Percentiles rank a stretch among this genome's conserved stretches.
Evolutionary conservation across 1,140 invertebrate genomes (phyloP).

Genomic region (Drosophila insularis): DNA sequence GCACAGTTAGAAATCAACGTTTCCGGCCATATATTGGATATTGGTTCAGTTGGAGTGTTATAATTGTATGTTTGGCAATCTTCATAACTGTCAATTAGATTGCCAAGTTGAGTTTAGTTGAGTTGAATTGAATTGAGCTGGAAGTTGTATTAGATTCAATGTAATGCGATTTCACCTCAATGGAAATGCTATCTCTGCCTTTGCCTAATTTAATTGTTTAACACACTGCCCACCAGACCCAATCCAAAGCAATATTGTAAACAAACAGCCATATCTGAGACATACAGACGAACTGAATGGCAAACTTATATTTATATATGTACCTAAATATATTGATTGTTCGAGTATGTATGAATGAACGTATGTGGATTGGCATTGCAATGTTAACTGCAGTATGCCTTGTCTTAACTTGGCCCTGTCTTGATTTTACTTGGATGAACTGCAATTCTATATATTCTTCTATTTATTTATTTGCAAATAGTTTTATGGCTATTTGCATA

Average conservation of each 20-base stretch:
- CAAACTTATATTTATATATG: background rate
- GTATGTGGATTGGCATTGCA: constrained; percentile 32
- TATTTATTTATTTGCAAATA: background rate
- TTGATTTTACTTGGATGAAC: constrained; percentile 74
- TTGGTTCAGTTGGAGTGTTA: constrained; percentile 64
- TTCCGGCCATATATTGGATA: constrained; percentile 39
- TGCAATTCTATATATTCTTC: constrained; percentile 16
- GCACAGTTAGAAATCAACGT: constrained; percentile 44
- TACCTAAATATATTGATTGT: background rate
- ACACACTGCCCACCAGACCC: constrained; percentile 41
- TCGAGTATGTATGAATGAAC: background rate
- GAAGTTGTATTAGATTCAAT: background rate
- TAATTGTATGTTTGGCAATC: constrained; percentile 80
- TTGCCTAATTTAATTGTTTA: constrained; percentile 74
- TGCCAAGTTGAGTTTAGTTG: constrained; percentile 35
- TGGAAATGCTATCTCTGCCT: constrained; percentile 6
- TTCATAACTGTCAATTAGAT: constrained; percentile 81
- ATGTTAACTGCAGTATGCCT: no score
- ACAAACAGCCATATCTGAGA: constrained; percentile 51
- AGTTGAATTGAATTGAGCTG: background rate
- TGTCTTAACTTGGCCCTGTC: constrained; percentile 21
- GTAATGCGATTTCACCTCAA: background rate
- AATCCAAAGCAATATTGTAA: constrained; percentile 69
- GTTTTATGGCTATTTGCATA: constrained; percentile 24
- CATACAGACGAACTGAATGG: constrained; percentile 5